Conservation (phyloP, 2,797 vertebrate species). For the Gymnoscopelus braueri region DNA sequence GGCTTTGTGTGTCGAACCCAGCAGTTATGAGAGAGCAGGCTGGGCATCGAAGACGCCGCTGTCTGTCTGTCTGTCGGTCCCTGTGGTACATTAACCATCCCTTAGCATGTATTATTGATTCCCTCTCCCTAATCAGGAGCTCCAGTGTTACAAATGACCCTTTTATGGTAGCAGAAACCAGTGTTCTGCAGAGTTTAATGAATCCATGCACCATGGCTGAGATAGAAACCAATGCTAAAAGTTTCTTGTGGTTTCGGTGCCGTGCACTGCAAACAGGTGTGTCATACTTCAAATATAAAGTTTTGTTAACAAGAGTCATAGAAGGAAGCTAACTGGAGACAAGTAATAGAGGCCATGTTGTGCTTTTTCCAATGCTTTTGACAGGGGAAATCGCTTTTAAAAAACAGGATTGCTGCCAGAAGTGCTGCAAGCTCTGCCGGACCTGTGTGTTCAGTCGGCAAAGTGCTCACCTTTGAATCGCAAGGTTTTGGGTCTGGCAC, state of each 20-base stretch:
- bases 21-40: conserved; percentile 64
- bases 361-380: conserved; percentile 17
- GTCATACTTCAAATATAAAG: conserved; percentile 10
- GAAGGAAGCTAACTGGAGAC: conserved; percentile 3
- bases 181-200: conserved; percentile 56
- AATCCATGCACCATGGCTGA: conserved; percentile 35
- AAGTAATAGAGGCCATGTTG: conserved; percentile 8
- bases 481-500: no score
- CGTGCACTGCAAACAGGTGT: conserved; percentile 33
- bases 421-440: no score
- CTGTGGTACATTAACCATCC: conserved; percentile 82
- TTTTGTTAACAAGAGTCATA: conserved; percentile 14
- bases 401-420: no score
- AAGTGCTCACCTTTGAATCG: no score
- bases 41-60: conserved; percentile 61
- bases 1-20: conserved; percentile 57
- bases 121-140: conserved; percentile 77
- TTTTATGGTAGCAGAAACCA: conserved; percentile 61
- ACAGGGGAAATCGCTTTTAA: not conserved
- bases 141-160: conserved; percentile 74
- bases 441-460: no score
- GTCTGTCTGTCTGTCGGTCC: conserved; percentile 68
- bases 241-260: conserved; percentile 11
- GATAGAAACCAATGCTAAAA: conserved; percentile 27
- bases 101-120: conserved; percentile 86